A percentile compares a stretch with the other conserved stretches of the same genome.
phyloP scores from a whole-genome alignment of 2,113 vertebrate species.

The Cryptoleucopteryx plumbea region DNA sequence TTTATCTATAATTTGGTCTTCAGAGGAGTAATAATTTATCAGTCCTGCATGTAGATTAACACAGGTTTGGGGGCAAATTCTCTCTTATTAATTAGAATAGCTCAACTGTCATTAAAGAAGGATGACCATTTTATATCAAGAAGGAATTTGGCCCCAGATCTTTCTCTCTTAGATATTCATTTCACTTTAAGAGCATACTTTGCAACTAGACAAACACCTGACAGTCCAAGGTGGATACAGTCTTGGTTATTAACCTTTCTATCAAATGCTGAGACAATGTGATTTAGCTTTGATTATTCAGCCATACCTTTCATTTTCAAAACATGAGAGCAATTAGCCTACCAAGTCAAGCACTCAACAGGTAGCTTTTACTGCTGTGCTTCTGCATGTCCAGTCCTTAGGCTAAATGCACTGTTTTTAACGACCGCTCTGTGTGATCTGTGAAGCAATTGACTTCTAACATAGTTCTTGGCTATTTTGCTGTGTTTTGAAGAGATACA shows the following conservation, averaged over 20 bases:
- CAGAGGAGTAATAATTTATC: not conserved
- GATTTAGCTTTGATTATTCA: slow-evolving; percentile 30
- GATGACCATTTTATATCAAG: not conserved
- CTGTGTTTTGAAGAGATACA: not conserved
- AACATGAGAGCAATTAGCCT: slow-evolving; percentile 26
- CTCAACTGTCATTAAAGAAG: not conserved
- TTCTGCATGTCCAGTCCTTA: not conserved
- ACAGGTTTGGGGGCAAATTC: not conserved
- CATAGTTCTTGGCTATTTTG: not conserved
- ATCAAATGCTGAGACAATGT: not conserved
- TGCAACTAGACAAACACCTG: not conserved
- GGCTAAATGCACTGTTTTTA: not conserved
- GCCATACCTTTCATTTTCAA: not conserved
- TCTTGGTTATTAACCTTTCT: slow-evolving; percentile 8
- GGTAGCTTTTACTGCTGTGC: not conserved
- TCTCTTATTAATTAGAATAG: not conserved
- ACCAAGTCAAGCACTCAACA: slow-evolving; percentile 7
- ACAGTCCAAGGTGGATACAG: not conserved
- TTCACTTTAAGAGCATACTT: not conserved
- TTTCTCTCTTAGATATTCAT: not conserved
- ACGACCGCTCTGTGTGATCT: not conserved
- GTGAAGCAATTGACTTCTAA: not conserved
- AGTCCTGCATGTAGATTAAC: not conserved
- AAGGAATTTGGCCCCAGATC: not conserved
- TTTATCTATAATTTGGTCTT: not conserved